Conservation (phyloP, 2,113 vertebrate species). For the Mus musculus region GRCm39 chr12:105067001-105067500, state of each 20-base stretch:
- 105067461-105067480: not conserved
- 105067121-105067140: not conserved
- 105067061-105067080: not conserved
- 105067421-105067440: not conserved
- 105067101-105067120: no score
- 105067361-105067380: not conserved
- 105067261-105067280: not conserved
- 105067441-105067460: not conserved
- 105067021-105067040: not conserved
- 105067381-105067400: not conserved
- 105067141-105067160: not conserved
- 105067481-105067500: constrained; percentile 22
- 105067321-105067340: fast-evolving
- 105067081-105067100: not conserved
- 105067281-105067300: not conserved
- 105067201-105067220: no score
- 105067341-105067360: not conserved
- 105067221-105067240: not conserved
- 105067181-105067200: not conserved
- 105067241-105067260: fast-evolving
- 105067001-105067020: not conserved
- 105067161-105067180: not conserved
- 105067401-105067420: not conserved
- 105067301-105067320: not conserved
- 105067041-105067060: not conserved